A percentile compares a stretch with the other conserved stretches of the same genome.
These are phyloP conservation scores for Phortica okadai DNA, from an alignment of 2,888 invertebrate genomes.

Conservation along the genomic window DNA sequence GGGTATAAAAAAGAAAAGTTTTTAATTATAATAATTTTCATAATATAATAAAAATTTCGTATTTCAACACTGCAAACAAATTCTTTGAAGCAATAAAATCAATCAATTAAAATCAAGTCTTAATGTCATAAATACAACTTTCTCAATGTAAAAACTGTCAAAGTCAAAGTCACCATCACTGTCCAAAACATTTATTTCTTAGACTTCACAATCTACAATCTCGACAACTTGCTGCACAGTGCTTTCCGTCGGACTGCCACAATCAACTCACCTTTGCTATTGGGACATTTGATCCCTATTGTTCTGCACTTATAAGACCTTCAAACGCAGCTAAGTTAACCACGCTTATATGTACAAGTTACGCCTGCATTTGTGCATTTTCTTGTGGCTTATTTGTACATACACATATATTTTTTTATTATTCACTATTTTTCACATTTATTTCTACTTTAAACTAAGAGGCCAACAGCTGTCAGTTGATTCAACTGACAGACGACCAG, in stretches of 20 bases:
- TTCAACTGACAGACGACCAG: conserved; percentile 52
- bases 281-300: conserved; percentile 53
- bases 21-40: too few species aligned
- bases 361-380: background rate
- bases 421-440: conserved; percentile 21
- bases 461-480: conserved; percentile 46
- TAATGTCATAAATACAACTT: too few species aligned
- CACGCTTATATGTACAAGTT: background rate
- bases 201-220: conserved; percentile 59
- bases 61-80: too few species aligned
- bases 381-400: conserved; percentile 15
- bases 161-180: too few species aligned
- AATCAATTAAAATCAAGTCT: too few species aligned
- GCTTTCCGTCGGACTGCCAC: background rate
- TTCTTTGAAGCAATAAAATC: too few species aligned
- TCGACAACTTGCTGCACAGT: conserved; percentile 62
- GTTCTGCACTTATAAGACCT: conserved; percentile 46
- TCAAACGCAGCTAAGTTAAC: background rate
- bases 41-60: too few species aligned
- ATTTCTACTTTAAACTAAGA: conserved; percentile 27
- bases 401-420: background rate
- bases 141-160: too few species aligned
- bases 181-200: conserved; percentile 43
- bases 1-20: conserved; percentile 12
- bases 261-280: too few species aligned